These are phyloP conservation scores for Seriola quinqueradiata DNA, from an alignment of 2,113 vertebrate species.

Conservation along the genomic window DNA sequence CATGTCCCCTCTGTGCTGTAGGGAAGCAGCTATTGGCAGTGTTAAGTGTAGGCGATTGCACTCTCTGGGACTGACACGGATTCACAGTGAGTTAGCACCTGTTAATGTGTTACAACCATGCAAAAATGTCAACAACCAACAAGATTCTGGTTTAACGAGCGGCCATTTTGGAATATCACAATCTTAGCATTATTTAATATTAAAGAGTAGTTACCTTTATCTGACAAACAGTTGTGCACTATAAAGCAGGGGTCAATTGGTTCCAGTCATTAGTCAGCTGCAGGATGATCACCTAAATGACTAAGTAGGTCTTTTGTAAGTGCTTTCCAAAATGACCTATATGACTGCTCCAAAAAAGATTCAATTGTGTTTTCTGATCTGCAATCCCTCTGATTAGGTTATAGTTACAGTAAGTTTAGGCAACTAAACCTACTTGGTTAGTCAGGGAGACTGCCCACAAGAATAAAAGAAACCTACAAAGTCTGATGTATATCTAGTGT, in stretches of 20 bases:
- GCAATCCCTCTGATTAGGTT: neutral
- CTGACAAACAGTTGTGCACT: neutral
- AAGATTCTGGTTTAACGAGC: slow-evolving; percentile 7
- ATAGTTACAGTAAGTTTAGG: neutral
- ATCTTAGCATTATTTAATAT: neutral
- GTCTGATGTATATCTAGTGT: too few relatives aligned
- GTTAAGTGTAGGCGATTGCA: slow-evolving; percentile 10
- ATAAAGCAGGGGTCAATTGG: neutral
- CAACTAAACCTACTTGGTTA: neutral
- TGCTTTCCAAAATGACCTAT: neutral
- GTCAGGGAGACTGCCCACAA: neutral
- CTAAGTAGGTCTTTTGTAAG: neutral
- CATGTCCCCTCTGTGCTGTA: slow-evolving; percentile 4
- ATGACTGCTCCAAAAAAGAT: neutral
- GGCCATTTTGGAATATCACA: neutral
- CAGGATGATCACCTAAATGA: neutral
- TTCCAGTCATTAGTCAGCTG: neutral
- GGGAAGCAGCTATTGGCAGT: slow-evolving; percentile 35
- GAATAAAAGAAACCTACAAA: neutral
- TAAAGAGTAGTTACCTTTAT: neutral
- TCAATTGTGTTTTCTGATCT: neutral
- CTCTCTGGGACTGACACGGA: slow-evolving; percentile 34
- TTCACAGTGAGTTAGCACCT: slow-evolving; percentile 29
- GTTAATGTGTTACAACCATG: neutral
- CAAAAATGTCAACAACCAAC: neutral